A percentile compares a stretch with the other conserved stretches of the same genome.
These are phyloP conservation scores for Xanthorhoe spadicearia DNA, from an alignment of 2,888 invertebrate species.

Conservation along the genomic window DNA sequence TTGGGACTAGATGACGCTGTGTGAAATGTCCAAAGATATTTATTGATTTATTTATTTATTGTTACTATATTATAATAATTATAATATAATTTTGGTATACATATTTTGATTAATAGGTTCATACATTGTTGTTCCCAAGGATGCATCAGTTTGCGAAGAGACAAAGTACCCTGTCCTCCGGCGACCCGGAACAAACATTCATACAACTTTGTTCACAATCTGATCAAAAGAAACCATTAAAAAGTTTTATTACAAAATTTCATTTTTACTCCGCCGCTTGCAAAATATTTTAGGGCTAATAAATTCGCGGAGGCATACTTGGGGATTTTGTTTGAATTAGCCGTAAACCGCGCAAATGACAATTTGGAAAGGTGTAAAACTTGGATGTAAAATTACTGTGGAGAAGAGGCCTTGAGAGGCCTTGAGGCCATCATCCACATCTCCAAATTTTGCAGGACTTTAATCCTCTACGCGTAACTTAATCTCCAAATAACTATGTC, in stretches of 20 bases:
- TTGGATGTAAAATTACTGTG: constrained; percentile 9
- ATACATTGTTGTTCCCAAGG: no score
- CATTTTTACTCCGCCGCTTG: constrained; percentile 40
- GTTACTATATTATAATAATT: no score
- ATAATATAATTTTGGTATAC: no score
- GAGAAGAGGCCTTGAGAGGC: not conserved
- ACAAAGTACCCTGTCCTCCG: not conserved
- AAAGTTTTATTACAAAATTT: constrained; percentile 43
- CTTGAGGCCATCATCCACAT: not conserved
- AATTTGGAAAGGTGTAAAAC: constrained; percentile 30
- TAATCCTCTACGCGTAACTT: no score
- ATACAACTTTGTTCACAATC: constrained; percentile 22
- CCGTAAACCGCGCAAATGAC: constrained; percentile 36
- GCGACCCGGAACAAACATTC: constrained; percentile 10
- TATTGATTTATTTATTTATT: no score
- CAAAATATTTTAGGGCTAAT: constrained; percentile 43
- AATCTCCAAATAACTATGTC: no score
- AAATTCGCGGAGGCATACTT: constrained; percentile 35
- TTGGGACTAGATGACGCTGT: no score
- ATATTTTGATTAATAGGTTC: no score
- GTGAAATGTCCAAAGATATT: no score
- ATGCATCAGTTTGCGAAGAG: no score
- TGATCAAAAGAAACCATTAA: constrained; percentile 23
- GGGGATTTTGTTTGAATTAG: constrained; percentile 40
- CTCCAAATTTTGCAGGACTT: not conserved